A percentile compares a stretch with the other conserved stretches of the same genome.
Evolutionary conservation across 2,888 invertebrate genomes (phyloP).

Genomic region (Synanthedon andrenaeformis): DNA sequence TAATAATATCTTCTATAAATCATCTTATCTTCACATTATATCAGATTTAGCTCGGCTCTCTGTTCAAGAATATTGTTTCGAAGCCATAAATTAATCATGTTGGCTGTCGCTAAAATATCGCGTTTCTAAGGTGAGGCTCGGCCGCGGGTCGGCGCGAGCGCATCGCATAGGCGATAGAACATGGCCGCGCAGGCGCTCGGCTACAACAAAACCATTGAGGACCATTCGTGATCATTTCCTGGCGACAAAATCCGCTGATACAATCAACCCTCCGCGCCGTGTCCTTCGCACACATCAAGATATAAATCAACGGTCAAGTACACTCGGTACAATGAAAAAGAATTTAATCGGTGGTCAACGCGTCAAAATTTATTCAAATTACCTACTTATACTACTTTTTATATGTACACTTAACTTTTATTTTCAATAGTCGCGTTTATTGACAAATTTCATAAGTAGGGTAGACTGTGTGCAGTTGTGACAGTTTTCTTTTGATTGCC

Average conservation of each 20-base stretch:
- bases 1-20: constrained; percentile 39
- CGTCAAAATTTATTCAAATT: too few relatives aligned
- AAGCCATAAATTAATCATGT: constrained; percentile 68
- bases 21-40: constrained; percentile 59
- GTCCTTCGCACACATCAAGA: constrained; percentile 22
- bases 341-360: too few relatives aligned
- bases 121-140: constrained; percentile 39
- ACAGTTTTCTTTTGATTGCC: too few relatives aligned
- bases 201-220: constrained; percentile 42
- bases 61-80: constrained; percentile 50
- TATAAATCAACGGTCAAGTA: constrained; percentile 52
- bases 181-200: constrained; percentile 32
- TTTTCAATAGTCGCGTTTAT: too few relatives aligned
- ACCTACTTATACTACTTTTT: too few relatives aligned
- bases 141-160: constrained; percentile 26
- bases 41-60: constrained; percentile 46
- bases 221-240: constrained; percentile 52
- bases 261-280: constrained; percentile 49
- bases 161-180: constrained; percentile 48
- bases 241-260: constrained; percentile 63
- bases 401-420: too few relatives aligned
- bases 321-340: constrained; percentile 6
- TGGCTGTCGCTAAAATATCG: constrained; percentile 67
- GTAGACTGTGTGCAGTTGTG: too few relatives aligned
- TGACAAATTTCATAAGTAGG: too few relatives aligned